Evolutionary conservation across 92 coral and sea anemone species (phyloP).

Genomic region (Parazoanthus atlanticus): DNA sequence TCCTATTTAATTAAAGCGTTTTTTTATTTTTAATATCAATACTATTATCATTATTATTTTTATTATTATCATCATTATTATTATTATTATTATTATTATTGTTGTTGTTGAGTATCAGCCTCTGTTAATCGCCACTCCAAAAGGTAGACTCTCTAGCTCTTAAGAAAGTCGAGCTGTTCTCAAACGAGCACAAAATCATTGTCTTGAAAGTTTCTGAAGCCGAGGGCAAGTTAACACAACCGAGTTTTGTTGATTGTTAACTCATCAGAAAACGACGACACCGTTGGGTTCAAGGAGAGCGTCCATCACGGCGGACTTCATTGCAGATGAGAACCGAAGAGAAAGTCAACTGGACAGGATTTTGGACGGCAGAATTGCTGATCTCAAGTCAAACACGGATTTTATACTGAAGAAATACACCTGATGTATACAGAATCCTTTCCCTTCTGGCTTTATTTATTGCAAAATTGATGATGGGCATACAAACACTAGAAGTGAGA

Average conservation of each 20-base stretch:
- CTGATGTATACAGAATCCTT: conserved; percentile 23
- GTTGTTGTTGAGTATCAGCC: too few species aligned
- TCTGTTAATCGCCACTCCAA: too few species aligned
- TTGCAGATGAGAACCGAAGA: conserved; percentile 90
- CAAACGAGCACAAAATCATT: too few species aligned
- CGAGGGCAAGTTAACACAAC: neutral
- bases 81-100: too few species aligned
- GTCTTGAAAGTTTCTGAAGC: neutral
- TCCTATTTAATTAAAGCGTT: too few species aligned
- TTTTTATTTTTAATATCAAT: too few species aligned
- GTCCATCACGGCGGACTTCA: conserved; percentile 91
- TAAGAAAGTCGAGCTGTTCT: too few species aligned
- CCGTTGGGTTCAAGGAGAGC: conserved; percentile 77
- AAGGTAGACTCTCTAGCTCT: too few species aligned
- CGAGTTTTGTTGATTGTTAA: neutral
- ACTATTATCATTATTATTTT: too few species aligned
- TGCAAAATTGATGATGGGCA: neutral
- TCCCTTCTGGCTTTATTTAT: neutral
- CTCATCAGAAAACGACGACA: conserved; percentile 59
- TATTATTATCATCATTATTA: too few species aligned
- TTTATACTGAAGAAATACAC: conserved; percentile 76
- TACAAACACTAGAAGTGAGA: neutral
- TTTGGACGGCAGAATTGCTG: conserved; percentile 84
- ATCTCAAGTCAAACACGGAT: conserved; percentile 84
- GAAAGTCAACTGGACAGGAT: conserved; percentile 92